Conservation (phyloP, 2,888 invertebrate genomes). For the Germaria angustata region DNA sequence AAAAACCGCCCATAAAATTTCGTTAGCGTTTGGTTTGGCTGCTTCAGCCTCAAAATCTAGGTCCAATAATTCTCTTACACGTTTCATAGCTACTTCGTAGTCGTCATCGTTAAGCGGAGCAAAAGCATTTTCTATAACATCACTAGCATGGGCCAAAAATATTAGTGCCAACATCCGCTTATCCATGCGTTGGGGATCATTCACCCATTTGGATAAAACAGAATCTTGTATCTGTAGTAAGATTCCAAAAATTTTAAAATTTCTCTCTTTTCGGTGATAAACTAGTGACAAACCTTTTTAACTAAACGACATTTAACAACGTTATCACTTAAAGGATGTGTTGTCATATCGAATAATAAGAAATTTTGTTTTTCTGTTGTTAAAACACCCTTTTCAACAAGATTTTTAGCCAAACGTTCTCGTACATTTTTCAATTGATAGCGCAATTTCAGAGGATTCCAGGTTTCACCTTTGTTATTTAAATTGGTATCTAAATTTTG, state of each 20-base stretch:
- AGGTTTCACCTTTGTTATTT: conserved; percentile 90
- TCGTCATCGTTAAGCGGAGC: conserved; percentile 98
- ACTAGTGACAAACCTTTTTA: conserved; percentile 87
- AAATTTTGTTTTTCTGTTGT: conserved; percentile 99
- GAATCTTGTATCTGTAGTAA: conserved; percentile 94
- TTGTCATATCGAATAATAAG: conserved; percentile 99
- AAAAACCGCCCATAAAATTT: conserved; percentile 99
- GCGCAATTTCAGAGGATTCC: conserved; percentile 99
- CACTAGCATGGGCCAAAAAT: conserved; percentile 97
- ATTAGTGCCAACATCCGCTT: conserved; percentile 95
- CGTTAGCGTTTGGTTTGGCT: conserved; percentile 93
- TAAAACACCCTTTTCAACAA: conserved; percentile 99
- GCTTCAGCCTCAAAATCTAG: conserved; percentile 98
- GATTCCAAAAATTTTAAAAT: conserved; percentile 23
- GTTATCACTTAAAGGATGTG: conserved; percentile 98
- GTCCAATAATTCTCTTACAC: conserved; percentile 96
- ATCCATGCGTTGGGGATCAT: conserved; percentile 98
- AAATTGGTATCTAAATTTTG: not conserved
- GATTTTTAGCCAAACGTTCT: conserved; percentile 98
- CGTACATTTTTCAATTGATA: conserved; percentile 99
- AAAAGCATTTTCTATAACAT: conserved; percentile 99
- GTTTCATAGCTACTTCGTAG: conserved; percentile 98
- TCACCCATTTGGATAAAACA: conserved; percentile 96
- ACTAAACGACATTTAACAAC: conserved; percentile 97
- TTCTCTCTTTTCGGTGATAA: not conserved